Conservation (phyloP, 2,797 vertebrate genomes). For the Tapirus indicus region DNA sequence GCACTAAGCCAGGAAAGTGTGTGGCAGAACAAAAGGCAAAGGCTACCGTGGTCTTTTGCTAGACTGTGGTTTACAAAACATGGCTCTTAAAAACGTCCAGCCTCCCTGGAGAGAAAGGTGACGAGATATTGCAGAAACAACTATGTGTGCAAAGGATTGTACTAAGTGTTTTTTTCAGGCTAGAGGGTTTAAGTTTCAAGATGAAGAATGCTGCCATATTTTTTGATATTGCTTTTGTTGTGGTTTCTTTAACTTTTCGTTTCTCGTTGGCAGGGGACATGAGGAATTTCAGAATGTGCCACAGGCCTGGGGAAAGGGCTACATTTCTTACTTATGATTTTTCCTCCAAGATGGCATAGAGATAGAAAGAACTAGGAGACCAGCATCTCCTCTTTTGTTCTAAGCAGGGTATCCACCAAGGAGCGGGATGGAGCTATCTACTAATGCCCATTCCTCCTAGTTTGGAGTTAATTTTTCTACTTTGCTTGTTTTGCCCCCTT, state of each 20-base stretch:
- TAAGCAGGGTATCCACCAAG: neutral
- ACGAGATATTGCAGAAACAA: neutral
- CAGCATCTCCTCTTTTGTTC: neutral
- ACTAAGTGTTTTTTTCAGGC: neutral
- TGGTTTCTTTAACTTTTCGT: neutral
- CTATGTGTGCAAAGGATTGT: neutral
- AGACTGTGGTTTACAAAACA: constrained; percentile 3
- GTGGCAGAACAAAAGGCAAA: neutral
- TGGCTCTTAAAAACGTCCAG: neutral
- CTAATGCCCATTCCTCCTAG: neutral
- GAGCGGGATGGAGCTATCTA: neutral
- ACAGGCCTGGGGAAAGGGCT: neutral
- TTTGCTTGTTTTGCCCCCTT: neutral
- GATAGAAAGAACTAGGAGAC: neutral
- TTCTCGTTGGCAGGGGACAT: neutral
- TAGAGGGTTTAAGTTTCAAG: neutral
- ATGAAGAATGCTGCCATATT: neutral
- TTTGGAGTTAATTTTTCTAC: neutral
- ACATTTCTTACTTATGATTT: neutral
- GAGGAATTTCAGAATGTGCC: constrained; percentile 21
- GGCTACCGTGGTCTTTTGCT: neutral
- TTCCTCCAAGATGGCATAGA: neutral
- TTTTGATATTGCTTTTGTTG: neutral
- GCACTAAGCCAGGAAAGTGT: neutral
- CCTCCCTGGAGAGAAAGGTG: constrained; percentile 16